Conservation (phyloP, 1,140 invertebrate genomes). For the Diuraphis noxia region DNA sequence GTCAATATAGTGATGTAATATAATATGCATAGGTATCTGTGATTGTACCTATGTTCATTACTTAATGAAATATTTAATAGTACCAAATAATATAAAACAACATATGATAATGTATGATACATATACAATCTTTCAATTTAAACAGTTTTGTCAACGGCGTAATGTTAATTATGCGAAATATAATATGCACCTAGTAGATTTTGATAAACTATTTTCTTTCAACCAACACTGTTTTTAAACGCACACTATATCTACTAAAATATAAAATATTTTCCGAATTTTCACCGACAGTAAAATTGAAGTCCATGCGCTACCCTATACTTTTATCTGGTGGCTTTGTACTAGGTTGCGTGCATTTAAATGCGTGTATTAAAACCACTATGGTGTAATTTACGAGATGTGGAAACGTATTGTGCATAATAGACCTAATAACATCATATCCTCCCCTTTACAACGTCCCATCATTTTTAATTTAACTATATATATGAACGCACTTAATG, state of each 20-base stretch:
- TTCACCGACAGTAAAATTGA: not conserved
- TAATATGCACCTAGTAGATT: not conserved
- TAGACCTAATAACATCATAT: conserved; percentile 33
- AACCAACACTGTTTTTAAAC: not conserved
- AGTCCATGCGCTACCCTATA: not conserved
- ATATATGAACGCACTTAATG: conserved; percentile 22
- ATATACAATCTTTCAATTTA: not conserved
- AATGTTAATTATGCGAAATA: not conserved
- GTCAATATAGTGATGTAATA: not conserved
- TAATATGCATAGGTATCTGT: not conserved
- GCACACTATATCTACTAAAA: not conserved
- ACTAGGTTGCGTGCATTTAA: conserved; percentile 13
- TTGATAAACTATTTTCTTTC: not conserved
- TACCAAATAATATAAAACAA: not conserved
- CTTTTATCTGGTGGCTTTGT: not conserved
- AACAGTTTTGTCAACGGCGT: not conserved
- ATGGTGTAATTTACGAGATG: conserved; percentile 27
- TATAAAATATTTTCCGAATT: not conserved
- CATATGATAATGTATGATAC: not conserved
- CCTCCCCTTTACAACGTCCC: conserved; percentile 24
- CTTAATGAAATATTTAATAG: not conserved
- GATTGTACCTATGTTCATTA: too few species aligned
- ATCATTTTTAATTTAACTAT: conserved; percentile 36
- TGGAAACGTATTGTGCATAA: conserved; percentile 31
- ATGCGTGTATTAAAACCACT: conserved; percentile 26